Conservation (phyloP, 2,888 invertebrate species). For the Tachina fera region DNA sequence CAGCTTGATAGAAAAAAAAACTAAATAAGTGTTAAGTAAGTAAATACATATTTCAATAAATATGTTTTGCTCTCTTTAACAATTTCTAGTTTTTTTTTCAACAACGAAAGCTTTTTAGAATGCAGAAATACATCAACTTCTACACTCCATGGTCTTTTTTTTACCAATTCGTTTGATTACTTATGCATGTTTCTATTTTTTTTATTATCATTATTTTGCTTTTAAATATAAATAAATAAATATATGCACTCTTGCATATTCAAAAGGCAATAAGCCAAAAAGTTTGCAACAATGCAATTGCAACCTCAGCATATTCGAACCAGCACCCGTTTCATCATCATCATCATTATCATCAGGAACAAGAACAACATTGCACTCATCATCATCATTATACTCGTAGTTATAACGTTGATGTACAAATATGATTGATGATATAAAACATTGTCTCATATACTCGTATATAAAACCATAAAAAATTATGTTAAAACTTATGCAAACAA, state of each 20-base stretch:
- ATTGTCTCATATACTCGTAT: not conserved
- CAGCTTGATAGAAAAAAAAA: no score
- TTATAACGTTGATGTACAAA: constrained; percentile 22
- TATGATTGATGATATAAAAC: constrained; percentile 58
- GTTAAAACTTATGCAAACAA: not conserved
- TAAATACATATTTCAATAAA: no score
- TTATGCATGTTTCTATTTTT: not conserved
- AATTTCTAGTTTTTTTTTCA: no score
- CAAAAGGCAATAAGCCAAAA: constrained; percentile 47
- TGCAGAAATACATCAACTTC: not conserved
- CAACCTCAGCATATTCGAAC: constrained; percentile 54
- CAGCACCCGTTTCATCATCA: constrained; percentile 18
- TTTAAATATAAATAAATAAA: constrained; percentile 1
- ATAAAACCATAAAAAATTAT: not conserved
- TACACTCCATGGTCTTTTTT: not conserved
- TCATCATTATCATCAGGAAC: not conserved
- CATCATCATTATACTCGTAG: constrained; percentile 26
- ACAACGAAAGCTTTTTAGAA: not conserved
- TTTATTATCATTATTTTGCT: no score
- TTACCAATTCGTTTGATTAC: not conserved
- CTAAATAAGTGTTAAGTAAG: no score
- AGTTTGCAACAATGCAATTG: constrained; percentile 4
- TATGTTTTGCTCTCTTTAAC: no score
- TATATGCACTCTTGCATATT: constrained; percentile 42
- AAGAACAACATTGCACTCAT: not conserved